A percentile compares a stretch with the other conserved stretches of the same genome.
These are phyloP conservation scores for Dicrostonyx torquatus DNA, from an alignment of 2,797 vertebrate species.

Conservation along the genomic window DNA sequence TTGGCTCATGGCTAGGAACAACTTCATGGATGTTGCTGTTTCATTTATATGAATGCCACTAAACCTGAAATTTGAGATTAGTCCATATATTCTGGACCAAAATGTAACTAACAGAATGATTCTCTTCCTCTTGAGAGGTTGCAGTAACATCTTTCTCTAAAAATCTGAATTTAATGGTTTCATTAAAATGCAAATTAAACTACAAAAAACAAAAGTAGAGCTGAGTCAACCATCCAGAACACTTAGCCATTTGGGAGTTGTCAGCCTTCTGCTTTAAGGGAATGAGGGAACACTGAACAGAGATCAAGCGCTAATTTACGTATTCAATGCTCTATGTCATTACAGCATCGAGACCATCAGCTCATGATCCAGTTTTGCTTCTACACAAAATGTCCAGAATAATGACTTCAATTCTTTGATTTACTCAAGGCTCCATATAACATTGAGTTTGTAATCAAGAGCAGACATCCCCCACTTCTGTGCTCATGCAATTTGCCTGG, in stretches of 20 bases:
- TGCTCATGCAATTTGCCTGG: not conserved
- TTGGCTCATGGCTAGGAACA: not conserved
- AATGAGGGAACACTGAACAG: not conserved
- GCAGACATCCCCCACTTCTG: not conserved
- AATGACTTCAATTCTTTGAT: not conserved
- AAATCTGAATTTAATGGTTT: conserved; percentile 39
- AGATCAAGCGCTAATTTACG: not conserved
- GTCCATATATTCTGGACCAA: conserved; percentile 38
- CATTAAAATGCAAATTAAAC: conserved; percentile 64
- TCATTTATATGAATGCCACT: conserved; percentile 14
- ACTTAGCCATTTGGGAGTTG: conserved; percentile 22
- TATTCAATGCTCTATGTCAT: not conserved
- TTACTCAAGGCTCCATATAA: not conserved
- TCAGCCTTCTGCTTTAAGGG: conserved; percentile 43
- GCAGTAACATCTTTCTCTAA: conserved; percentile 48
- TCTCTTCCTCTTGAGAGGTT: conserved; percentile 5
- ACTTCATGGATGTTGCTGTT: not conserved
- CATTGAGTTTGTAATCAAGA: not conserved
- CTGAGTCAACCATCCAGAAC: not conserved
- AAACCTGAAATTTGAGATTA: conserved; percentile 34
- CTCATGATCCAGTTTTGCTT: not conserved
- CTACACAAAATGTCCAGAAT: not conserved
- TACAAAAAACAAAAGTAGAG: not conserved
- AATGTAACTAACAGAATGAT: conserved; percentile 43
- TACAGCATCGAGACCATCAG: not conserved